Evolutionary conservation across 1,140 invertebrate genomes (phyloP).

Genomic region (Plectrocnemia conspersa): DNA sequence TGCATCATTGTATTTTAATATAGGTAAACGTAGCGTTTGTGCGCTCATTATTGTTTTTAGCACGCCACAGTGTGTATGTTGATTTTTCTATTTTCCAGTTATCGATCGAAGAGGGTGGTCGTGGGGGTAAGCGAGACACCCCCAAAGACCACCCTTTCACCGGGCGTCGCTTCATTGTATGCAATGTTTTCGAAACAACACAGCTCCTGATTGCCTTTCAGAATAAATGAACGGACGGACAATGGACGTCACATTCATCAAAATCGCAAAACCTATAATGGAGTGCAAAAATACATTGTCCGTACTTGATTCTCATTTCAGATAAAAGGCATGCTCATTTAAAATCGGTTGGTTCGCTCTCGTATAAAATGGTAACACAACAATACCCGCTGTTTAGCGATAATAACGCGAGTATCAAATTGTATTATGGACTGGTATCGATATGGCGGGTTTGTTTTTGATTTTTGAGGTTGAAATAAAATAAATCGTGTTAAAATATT

Average conservation of each 20-base stretch:
- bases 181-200: constrained; percentile 30
- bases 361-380: neutral
- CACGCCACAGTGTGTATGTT: too few species aligned
- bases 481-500: too few species aligned
- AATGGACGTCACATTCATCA: constrained; percentile 29
- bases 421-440: too few species aligned
- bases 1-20: too few species aligned
- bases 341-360: neutral
- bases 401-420: too few species aligned
- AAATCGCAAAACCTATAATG: constrained; percentile 29
- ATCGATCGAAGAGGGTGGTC: neutral
- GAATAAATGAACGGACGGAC: constrained; percentile 26
- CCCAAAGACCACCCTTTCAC: neutral
- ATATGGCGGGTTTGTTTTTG: too few species aligned
- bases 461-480: too few species aligned
- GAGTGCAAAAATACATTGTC: constrained; percentile 28
- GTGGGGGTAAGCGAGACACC: neutral
- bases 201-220: constrained; percentile 30
- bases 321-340: constrained; percentile 7
- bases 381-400: neutral
- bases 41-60: too few species aligned
- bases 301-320: constrained; percentile 20
- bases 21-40: too few species aligned
- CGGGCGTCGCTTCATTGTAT: constrained; percentile 14
- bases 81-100: constrained; percentile 2